Base-by-base conservation (phyloP, 2,113 vertebrate genomes). In the Chroicocephalus ridibundus region DNA sequence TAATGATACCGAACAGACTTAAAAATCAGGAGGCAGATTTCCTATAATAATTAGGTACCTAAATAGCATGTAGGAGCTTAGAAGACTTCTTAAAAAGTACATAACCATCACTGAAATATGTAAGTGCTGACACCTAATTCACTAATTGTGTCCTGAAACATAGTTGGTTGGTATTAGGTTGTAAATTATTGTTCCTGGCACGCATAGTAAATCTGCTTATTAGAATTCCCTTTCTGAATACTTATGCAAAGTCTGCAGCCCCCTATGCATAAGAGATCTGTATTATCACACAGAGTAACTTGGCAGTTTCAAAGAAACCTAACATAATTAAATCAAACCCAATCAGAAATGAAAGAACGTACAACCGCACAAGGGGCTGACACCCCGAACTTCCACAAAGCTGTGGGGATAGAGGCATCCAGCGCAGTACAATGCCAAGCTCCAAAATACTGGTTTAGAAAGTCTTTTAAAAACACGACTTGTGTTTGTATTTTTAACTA, bases 171-270 rank as follows among this genome's bases (percentile, higher is more conserved):
- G 61, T 91, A 89, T 76, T 79, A 87, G 87, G 61, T 79, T 82
- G 84, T 86, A 96, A 96, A 94, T 94, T 94, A 93, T 90, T 91
- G 87, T 91, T 93, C 89, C 40, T 49, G 16, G 91, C 69, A 95
- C 1, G 3, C 80, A 93, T 6, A 91, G 65, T 79, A 94, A 91
- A 91, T 85, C 84, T 94, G 57, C 93, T 90, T 87, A 93, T 96
- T 96, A 94, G 94, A 95, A 96, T 96, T 93, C 57, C 54, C 62
- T 91, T 79, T 76, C 66, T 96, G 95, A 96, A 94, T 94, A 96
- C 91, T 94, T 95, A 96, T 91, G 87, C 70, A 65, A 95, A 76
- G 61, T 69, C 84, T 76, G 75, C 89, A 89, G 93, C 54, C 49
- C n/a, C 49, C 82, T 85, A 32, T 69, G 93, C 91, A 96, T 95